Conservation (phyloP, 2,113 vertebrate genomes). For the Heterotilapia buettikoferi region DNA sequence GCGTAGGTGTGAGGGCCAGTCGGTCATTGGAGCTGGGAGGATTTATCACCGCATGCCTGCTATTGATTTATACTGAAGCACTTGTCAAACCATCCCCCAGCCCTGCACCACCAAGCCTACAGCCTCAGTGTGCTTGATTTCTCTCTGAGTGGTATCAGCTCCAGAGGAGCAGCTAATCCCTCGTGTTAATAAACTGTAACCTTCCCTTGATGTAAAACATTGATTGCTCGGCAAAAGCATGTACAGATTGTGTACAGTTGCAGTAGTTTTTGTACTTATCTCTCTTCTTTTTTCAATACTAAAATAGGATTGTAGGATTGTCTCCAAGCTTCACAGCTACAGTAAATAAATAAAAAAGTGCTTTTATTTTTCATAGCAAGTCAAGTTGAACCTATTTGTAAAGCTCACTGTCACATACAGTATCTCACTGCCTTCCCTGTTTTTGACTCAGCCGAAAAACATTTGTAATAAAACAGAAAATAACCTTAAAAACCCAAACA, state of each 20-base stretch:
- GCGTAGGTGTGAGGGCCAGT: slow-evolving; percentile 53
- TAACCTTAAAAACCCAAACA: not conserved
- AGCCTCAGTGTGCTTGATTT: slow-evolving; percentile 20
- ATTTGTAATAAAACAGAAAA: not conserved
- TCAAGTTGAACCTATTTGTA: not conserved
- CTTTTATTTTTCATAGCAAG: not conserved
- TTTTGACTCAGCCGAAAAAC: not conserved
- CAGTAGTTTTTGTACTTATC: not conserved
- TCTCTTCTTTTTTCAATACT: not conserved
- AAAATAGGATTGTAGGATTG: not conserved
- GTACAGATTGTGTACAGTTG: not conserved
- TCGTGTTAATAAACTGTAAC: slow-evolving; percentile 26
- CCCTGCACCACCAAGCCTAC: not conserved
- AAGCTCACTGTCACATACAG: not conserved
- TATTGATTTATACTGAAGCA: slow-evolving; percentile 65
- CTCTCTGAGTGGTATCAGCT: slow-evolving; percentile 18
- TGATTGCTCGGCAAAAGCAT: slow-evolving; percentile 47
- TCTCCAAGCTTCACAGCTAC: not conserved
- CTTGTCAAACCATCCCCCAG: not conserved
- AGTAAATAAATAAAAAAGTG: not conserved
- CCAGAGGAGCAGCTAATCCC: slow-evolving; percentile 37
- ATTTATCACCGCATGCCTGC: slow-evolving; percentile 58
- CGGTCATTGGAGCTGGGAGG: slow-evolving; percentile 51
- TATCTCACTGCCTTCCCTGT: not conserved
- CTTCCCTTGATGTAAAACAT: slow-evolving; percentile 29